Percentiles rank a stretch among this genome's conserved stretches.
Conservation (phyloP, 1,140 invertebrate species). For the Saxidomus purpurata region DNA sequence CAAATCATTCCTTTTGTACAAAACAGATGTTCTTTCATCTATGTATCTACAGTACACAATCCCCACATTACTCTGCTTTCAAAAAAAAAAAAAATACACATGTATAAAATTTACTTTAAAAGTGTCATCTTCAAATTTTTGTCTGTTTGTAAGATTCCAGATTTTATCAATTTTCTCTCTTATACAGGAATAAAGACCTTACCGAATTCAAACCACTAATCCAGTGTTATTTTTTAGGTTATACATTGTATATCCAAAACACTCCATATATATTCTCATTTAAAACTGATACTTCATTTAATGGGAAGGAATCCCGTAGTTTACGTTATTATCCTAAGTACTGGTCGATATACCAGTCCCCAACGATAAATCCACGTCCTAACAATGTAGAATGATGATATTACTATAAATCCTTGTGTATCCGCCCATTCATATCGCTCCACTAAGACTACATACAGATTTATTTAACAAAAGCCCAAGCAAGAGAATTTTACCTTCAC, state of each 20-base stretch:
- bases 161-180: too few species aligned
- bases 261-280: background rate
- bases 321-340: background rate
- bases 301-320: background rate
- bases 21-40: too few species aligned
- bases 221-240: too few species aligned
- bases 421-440: background rate
- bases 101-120: too few species aligned
- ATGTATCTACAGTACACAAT: too few species aligned
- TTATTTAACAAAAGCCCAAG: slow-evolving; percentile 20
- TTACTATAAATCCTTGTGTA: slow-evolving; percentile 4
- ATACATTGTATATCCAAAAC: background rate
- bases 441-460: background rate
- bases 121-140: too few species aligned
- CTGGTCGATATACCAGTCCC: background rate
- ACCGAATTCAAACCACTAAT: background rate
- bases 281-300: background rate
- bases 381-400: slow-evolving; percentile 4
- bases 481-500: slow-evolving; percentile 6
- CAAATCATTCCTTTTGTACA: too few species aligned
- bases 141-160: too few species aligned
- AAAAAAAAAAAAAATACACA: too few species aligned
- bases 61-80: too few species aligned
- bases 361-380: background rate
- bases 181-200: too few species aligned